A percentile compares a stretch with the other conserved stretches of the same genome.
Evolutionary conservation across 2,797 vertebrate species (phyloP).

Genomic region (Sebastes ruberrimus): DNA sequence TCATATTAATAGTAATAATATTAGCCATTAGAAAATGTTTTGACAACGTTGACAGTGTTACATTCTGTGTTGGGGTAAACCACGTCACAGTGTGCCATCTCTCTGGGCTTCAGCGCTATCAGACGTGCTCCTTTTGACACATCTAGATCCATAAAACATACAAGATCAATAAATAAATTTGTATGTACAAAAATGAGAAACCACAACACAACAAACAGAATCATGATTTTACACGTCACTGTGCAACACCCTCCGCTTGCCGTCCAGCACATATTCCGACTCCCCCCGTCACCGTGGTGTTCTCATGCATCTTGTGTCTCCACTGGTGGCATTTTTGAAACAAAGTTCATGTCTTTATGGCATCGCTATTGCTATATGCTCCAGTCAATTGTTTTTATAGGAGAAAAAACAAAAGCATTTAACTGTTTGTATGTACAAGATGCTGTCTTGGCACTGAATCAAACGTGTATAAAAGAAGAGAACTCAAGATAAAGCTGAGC

Average conservation of each 20-base stretch:
- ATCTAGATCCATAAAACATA: conserved; percentile 71
- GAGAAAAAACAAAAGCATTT: conserved; percentile 30
- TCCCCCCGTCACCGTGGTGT: conserved; percentile 9
- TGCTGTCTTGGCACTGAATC: conserved; percentile 74
- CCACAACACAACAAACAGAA: conserved; percentile 65
- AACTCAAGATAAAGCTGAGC: conserved; percentile 59
- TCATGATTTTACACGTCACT: conserved; percentile 51
- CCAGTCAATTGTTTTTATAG: conserved; percentile 49
- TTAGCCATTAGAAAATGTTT: conserved; percentile 85
- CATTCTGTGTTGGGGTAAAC: conserved; percentile 87
- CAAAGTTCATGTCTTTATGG: conserved; percentile 54
- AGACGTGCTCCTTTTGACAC: conserved; percentile 71
- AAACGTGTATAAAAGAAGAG: conserved; percentile 61
- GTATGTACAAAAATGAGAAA: conserved; percentile 72
- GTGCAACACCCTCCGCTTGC: conserved; percentile 26
- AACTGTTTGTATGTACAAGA: conserved; percentile 67
- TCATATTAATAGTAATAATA: conserved; percentile 83
- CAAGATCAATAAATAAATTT: conserved; percentile 65
- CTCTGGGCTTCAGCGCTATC: conserved; percentile 76
- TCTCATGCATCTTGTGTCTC: conserved; percentile 55
- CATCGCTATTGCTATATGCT: conserved; percentile 77
- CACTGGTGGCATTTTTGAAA: conserved; percentile 49
- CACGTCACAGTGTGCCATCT: conserved; percentile 88
- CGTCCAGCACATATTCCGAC: conserved; percentile 6
- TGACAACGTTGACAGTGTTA: conserved; percentile 85